Base-by-base conservation (phyloP, 2,797 vertebrate genomes). In the Mallotus villosus region DNA sequence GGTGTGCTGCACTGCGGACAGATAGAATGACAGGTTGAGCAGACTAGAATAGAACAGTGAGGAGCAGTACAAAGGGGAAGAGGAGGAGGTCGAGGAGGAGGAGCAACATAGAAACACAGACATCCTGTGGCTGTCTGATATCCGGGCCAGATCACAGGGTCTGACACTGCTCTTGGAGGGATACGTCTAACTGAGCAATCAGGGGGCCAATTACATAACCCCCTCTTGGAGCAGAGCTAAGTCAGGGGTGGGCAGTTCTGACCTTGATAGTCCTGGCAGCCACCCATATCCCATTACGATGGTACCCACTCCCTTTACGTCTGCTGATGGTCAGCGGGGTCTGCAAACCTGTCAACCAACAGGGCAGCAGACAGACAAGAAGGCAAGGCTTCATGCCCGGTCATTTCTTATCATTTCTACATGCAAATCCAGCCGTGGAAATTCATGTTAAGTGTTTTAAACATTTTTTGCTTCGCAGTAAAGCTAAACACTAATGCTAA, bases 141-240 rank as follows among this genome's bases (percentile, higher is more conserved):
- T 53, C 80, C 70, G 66, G 81, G 53, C 78, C 68, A 70, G 69
- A 83, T 84, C 78, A 78, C 74, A 67, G 24, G 70, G 51, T 8
- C 74, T 75, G 81, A 79, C 79, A 73, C 67, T 24, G 68, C 71
- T 60, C 68, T 73, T 8, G 14, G 71, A 62, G 77, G 49, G 78
- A 88, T 77, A 79, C 80, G 82, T 81, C 85, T 74, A 71, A 61
- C 73, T 86, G 83, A 81, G 80, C 86, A 90, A 91, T 87, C 88
- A 88, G 74, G 77, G 70, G 72, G 80, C 86, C 86, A 90, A 87
- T 89, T 88, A 86, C 73, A 74, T 17, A 81, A 70, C 80, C 72
- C 82, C 80, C 77, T 78, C 82, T 76, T 70, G 77, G 72, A 77
- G 75, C 21, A 70, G 17, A 65, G 80, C 72, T n/a, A 74, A 80